Evolutionary conservation across 2,888 invertebrate species (phyloP), one percentile per base, ranked within the genome.

Genomic region (Habroteleia sp.): DNA sequence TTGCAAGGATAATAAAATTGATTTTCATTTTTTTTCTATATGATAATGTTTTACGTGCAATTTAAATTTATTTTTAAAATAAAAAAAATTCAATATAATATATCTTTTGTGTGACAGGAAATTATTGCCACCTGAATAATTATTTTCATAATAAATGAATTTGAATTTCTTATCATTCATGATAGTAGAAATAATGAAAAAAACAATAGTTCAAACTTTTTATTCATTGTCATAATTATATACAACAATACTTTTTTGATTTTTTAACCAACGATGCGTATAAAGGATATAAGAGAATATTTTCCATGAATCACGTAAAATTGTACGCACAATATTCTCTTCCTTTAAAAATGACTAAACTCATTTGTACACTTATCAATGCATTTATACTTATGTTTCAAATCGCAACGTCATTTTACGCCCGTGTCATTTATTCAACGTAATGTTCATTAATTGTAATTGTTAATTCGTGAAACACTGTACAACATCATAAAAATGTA

Each of bases 211-310:
- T 58, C 52, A 69, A 69, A 58, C 58, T 29, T 69, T 69, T 69
- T 60, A 60, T 69, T 60, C 41, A 69, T 60, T 42, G 52, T 58
- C 33, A 66, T 56, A 56, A 58, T 5, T 52, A 60, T 69, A 60
- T 69, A 69, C 69, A 69, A 69, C 52, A 69, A 68, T 41, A 68
- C 17, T 35, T 66, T 54, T 46, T 66, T 17, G 16, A 39, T 56
- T 66, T 66, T 52, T 60, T 60, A 60, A 60, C 31, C 60, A 69
- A 69, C 60, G 69, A 60, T 44, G 69, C 52, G 69, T 69, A 69
- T 69, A 69, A 69, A 69, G 69, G 69, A 60, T 58, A 50, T 69
- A 69, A 60, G 69, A 60, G 69, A 69, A 69, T 69, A 69, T 60
- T 44, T 44, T 60, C 10, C 37, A 60, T 37, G 35, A 20, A 14